Conservation (phyloP, 2,888 invertebrate species). For the Sarcophaga rosellei region DNA sequence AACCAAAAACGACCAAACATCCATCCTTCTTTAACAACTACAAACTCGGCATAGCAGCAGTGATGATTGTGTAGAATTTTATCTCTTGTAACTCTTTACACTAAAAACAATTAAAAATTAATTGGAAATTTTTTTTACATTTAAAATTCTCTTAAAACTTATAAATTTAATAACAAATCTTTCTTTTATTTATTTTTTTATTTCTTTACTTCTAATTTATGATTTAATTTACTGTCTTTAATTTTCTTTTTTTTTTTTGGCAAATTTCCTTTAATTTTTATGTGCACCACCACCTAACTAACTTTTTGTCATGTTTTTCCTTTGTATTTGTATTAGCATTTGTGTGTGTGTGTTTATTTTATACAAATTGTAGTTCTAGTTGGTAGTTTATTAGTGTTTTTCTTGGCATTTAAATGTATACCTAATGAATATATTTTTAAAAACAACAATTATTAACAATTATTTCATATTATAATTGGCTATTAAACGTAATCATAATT, state of each 20-base stretch:
- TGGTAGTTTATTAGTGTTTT: too few species aligned
- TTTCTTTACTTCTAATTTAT: not conserved
- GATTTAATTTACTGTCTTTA: not conserved
- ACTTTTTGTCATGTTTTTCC: slow-evolving; percentile 19
- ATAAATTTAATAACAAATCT: slow-evolving; percentile 7
- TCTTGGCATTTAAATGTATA: too few species aligned
- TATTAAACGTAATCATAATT: not conserved
- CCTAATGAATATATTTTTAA: too few species aligned
- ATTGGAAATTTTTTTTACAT: slow-evolving; percentile 31
- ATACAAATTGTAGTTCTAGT: too few species aligned
- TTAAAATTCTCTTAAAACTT: slow-evolving; percentile 45
- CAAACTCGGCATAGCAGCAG: slow-evolving; percentile 66
- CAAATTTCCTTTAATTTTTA: too few species aligned
- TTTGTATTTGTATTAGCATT: slow-evolving; percentile 22
- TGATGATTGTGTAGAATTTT: slow-evolving; percentile 68
- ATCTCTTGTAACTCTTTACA: slow-evolving; percentile 47
- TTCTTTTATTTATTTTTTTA: slow-evolving; percentile 35
- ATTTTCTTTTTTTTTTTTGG: slow-evolving; percentile 17
- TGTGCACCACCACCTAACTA: too few species aligned
- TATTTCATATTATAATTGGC: not conserved
- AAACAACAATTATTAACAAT: not conserved
- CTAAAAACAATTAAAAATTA: slow-evolving; percentile 27
- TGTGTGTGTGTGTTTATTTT: not conserved
- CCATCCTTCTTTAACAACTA: slow-evolving; percentile 30
- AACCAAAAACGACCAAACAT: not conserved